Percentiles rank a stretch among this genome's conserved stretches.
Conservation (phyloP, 2,888 invertebrate species). For the Apocheima hispidaria region DNA sequence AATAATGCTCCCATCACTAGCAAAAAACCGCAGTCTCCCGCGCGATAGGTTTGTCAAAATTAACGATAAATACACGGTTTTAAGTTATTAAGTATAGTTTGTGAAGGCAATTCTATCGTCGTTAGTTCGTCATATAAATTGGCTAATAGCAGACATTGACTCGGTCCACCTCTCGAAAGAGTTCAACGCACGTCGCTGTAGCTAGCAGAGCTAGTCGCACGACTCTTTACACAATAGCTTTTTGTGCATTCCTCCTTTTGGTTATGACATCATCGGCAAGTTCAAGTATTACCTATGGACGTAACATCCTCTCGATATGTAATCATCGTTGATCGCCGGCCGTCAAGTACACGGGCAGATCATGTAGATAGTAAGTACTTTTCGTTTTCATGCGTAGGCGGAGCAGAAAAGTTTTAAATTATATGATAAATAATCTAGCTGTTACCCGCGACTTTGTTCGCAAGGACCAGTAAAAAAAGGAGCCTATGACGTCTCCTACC, state of each 20-base stretch:
- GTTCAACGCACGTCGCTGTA: constrained; percentile 81
- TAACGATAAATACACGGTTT: constrained; percentile 36
- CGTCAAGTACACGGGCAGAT: constrained; percentile 22
- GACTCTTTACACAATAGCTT: constrained; percentile 82
- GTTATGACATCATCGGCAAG: constrained; percentile 80
- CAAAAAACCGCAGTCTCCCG: constrained; percentile 11
- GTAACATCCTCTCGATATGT: constrained; percentile 40
- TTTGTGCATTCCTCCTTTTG: constrained; percentile 80
- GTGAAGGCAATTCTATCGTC: constrained; percentile 62
- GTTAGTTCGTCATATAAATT: constrained; percentile 69
- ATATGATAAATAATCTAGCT: too few species aligned
- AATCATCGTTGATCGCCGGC: constrained; percentile 34
- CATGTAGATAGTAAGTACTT: constrained; percentile 21
- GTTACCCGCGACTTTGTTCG: too few species aligned
- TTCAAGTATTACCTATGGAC: constrained; percentile 48
- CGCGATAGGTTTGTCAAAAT: constrained; percentile 35
- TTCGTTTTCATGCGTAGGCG: constrained; percentile 20
- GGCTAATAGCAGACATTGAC: constrained; percentile 78
- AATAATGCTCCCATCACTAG: constrained; percentile 9
- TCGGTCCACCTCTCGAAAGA: constrained; percentile 74
- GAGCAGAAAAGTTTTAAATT: constrained; percentile 14
- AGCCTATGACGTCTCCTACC: too few species aligned
- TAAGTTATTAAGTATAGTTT: constrained; percentile 43
- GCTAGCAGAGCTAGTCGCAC: constrained; percentile 74
- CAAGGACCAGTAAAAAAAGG: too few species aligned